Evolutionary conservation across 2,888 invertebrate genomes (phyloP).

Genomic region (Disparrhopalites patrizii): DNA sequence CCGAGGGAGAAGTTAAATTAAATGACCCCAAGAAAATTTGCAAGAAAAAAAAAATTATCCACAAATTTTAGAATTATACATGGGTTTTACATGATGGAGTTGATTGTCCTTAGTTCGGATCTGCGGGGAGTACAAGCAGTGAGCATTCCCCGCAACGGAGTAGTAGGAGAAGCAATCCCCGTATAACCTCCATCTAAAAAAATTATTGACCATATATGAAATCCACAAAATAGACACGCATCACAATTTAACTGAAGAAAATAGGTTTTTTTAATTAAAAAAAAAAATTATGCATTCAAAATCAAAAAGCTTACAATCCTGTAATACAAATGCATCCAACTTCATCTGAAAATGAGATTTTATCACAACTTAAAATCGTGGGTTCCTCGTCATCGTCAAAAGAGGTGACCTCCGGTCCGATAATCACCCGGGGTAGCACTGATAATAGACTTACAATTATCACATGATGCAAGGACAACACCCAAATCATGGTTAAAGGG

Average conservation of each 20-base stretch:
- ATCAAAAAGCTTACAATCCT: slow-evolving; percentile 15
- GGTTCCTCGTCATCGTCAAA: neutral
- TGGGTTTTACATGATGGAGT: neutral
- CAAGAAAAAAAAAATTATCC: neutral
- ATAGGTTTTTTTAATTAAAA: neutral
- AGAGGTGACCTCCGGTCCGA: neutral
- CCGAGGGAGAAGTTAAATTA: no score
- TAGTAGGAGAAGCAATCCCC: neutral
- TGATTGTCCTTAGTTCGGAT: neutral
- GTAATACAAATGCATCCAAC: slow-evolving; percentile 6
- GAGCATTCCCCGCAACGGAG: slow-evolving; percentile 3
- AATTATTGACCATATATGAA: no score
- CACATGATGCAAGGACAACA: no score
- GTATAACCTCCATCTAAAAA: slow-evolving; percentile 13
- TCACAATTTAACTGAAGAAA: neutral
- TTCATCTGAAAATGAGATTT: neutral
- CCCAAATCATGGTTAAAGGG: no score
- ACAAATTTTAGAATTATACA: neutral
- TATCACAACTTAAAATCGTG: neutral
- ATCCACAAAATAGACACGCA: no score
- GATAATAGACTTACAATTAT: no score
- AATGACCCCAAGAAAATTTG: neutral
- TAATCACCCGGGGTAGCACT: neutral
- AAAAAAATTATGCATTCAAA: neutral
- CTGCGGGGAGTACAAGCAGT: neutral